Evolutionary conservation across 2,888 invertebrate genomes (phyloP), one percentile per base, ranked within the genome.

Genomic region (Andrena marginata): DNA sequence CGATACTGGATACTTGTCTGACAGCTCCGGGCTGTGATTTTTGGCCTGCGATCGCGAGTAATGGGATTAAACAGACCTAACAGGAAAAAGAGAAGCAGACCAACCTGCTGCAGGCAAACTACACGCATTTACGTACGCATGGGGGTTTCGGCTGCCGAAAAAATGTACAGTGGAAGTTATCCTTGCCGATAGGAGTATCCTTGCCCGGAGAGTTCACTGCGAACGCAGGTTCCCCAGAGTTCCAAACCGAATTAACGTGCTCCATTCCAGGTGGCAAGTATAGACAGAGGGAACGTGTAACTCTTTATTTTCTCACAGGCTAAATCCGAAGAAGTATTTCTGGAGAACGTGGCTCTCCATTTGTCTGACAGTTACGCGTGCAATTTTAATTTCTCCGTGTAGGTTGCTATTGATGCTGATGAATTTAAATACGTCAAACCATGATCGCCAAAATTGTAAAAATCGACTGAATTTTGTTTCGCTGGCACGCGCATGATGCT

Each of bases 221-320:
- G 67, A 35, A 67, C 64, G 26, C 67, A 73, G 26, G 16, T n/a
- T 54, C 49, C 56, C 65, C 77, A 63, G 74, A 82, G 62, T 69
- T 82, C 62, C 20, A 71, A 49, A 33, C 63, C 10, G 73, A 64
- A 23, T 59, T 74, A 42, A 33, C 23, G 33, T 60, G 80, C 56
- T 75, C 87, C 87, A 89, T 89, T 86, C 74, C 77, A 83, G n/a
- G 60, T 63, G 65, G 77, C 42, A 42, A 74, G 29, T 67, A 82
- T 26, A 2, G 70, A 59, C 16, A 82, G 29, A 20, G 26, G 48
- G n/a, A 68, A 71, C n/a, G 26, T 65, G 6, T 69, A 73, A 7
- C 8, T 48, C 20, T 59, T 49, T 31, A 77, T 54, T 35, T 63
- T 71, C 23, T 71, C 62, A 49, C 29, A 48, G 5, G 10, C 8